Percentiles rank a stretch among this genome's conserved stretches.
Conservation (phyloP, 2,888 invertebrate genomes). For the Epinotia bilunana region DNA sequence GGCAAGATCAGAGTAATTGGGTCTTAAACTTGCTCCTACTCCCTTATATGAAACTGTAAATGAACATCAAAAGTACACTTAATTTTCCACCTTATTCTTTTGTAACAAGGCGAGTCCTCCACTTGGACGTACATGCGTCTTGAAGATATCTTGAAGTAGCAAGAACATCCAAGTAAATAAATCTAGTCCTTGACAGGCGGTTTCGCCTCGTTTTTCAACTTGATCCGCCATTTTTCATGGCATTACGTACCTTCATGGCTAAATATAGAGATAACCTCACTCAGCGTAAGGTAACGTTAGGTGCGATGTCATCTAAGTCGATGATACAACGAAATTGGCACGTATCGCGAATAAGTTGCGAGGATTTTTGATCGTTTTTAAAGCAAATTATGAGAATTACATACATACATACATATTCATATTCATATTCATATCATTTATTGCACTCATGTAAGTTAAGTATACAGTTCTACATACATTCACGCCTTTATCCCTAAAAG, state of each 20-base stretch:
- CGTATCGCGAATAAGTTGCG: slow-evolving; percentile 16
- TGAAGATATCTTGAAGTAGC: not conserved
- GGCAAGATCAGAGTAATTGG: slow-evolving; percentile 2
- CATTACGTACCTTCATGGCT: slow-evolving; percentile 34
- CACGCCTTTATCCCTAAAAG: no score
- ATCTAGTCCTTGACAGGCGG: slow-evolving; percentile 34
- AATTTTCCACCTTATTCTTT: not conserved
- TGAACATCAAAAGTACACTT: not conserved
- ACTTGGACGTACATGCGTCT: not conserved
- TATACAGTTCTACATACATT: no score
- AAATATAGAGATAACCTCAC: slow-evolving; percentile 29
- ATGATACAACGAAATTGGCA: slow-evolving; percentile 19
- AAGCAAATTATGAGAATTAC: no score
- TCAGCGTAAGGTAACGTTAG: slow-evolving; percentile 13
- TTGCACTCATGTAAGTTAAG: no score
- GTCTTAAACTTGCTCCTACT: slow-evolving; percentile 2
- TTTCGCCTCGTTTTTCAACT: slow-evolving; percentile 33
- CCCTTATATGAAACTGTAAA: not conserved
- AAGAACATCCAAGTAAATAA: slow-evolving; percentile 15
- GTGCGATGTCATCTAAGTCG: slow-evolving; percentile 31
- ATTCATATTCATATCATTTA: no score
- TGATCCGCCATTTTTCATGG: slow-evolving; percentile 43
- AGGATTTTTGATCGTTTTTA: not conserved
- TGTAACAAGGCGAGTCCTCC: not conserved
- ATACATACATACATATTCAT: no score